Base-by-base conservation (phyloP, 2,113 vertebrate genomes). In the Acrocephalus arundinaceus region DNA sequence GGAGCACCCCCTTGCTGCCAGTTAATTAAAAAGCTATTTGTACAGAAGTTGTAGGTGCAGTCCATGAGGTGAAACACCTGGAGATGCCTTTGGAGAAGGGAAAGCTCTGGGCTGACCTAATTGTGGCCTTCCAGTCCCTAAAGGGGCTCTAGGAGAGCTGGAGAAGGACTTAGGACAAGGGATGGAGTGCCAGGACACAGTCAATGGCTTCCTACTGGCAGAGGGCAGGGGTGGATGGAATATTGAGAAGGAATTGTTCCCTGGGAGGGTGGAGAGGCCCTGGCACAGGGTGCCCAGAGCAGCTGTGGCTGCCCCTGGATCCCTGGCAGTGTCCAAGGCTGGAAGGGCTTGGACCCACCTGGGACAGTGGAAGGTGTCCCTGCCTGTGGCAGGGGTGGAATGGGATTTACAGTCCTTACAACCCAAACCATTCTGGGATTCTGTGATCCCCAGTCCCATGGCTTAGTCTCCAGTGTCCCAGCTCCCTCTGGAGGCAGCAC, bases 261-360 rank as follows among this genome's bases (percentile, higher is more conserved):
- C n/a, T 48, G 19, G 0, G 33, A 30, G 65, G 27, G 13, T 15
- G 48, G 10, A 1, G 0, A 62, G 27, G 19, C 10, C 7, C 48
- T 55, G 57, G 48, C 22, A 33, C 55, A 43, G 66, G 12, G 31
- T 54, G 16, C 39, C 57, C 49, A 57, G 52, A 27, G 52, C 0
- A 67, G 30, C 49, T 71, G 20, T 30, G 41, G 48, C n/a, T 63
- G 65, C 19, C 13, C 28, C 33, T 63, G 68, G 59, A 48, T 28
- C 65, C 55, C 55, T 57, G 66, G 25, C 1, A 49, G 24, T 57
- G 49, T 0, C 30, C 85, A 17, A 12, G 49, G 30, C 0, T 79
- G 57, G 57, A 48, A 1, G 1, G 46, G 33, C 23, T 46, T 18
- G 48, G 39, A 71, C 16, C 24, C 5, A 0, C 13, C 58, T 63